Evolutionary conservation across 1,140 invertebrate species (phyloP).

Genomic region (Lineus longissimus): DNA sequence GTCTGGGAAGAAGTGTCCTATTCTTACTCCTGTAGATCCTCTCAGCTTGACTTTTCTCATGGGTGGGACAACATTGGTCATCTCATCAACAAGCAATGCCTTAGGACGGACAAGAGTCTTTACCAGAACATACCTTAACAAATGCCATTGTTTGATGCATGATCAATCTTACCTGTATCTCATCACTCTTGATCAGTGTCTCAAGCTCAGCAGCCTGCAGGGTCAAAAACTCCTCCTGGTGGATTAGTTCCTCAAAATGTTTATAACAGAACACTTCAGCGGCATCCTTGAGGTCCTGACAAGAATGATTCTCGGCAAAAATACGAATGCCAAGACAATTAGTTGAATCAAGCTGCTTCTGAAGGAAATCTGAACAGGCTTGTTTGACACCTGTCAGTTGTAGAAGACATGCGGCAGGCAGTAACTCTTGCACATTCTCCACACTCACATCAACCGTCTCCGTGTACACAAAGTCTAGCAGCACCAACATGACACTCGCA

Average conservation of each 20-base stretch:
- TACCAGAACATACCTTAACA: too few relatives aligned
- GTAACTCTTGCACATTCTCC: slow-evolving; percentile 84
- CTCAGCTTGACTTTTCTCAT: background rate
- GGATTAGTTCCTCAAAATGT: slow-evolving; percentile 44
- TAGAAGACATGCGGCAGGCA: slow-evolving; percentile 57
- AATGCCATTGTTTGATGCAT: too few relatives aligned
- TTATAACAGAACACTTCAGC: slow-evolving; percentile 38
- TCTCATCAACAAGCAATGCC: background rate
- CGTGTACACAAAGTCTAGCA: slow-evolving; percentile 90
- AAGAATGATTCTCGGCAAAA: slow-evolving; percentile 47
- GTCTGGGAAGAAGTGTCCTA: background rate
- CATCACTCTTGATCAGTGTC: slow-evolving; percentile 42
- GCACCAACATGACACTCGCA: slow-evolving; percentile 68
- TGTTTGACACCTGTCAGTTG: slow-evolving; percentile 50
- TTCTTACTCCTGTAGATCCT: background rate
- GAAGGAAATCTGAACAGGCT: slow-evolving; percentile 46
- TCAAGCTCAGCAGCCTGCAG: slow-evolving; percentile 41
- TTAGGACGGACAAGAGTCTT: too few relatives aligned
- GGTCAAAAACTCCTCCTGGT: slow-evolving; percentile 45
- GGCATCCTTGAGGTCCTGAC: slow-evolving; percentile 30
- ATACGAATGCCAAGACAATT: slow-evolving; percentile 55
- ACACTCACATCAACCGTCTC: slow-evolving; percentile 66
- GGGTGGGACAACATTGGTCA: background rate
- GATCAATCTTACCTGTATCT: slow-evolving; percentile 37
- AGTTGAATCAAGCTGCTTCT: slow-evolving; percentile 43